Evolutionary conservation across 2,113 vertebrate species (phyloP), one percentile per base, ranked within the genome.

Genomic region (Psilopogon haemacephalus): DNA sequence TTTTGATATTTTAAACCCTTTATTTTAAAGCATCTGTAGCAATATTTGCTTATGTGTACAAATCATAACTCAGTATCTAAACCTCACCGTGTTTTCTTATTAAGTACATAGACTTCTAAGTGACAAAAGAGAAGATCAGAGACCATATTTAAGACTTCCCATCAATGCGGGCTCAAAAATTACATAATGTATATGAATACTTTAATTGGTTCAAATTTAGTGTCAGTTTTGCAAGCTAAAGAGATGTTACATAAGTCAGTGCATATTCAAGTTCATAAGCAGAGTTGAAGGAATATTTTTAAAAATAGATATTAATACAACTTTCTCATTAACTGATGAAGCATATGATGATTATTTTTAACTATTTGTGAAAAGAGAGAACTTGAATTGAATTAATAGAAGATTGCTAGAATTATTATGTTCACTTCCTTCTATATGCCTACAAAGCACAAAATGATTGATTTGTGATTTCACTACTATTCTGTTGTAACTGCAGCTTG

Each of bases 401-500:
- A 50, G 67, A 52, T 90, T 24, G 7, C 5, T 26, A 77, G 16
- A 35, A 52, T 68, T 87, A 73, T 95, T 83, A 5, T 90, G 87
- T 88, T 93, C 59, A 74, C 59, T 76, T 27, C 17, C 86, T 91
- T 87, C 14, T 15, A 32, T 15, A 81, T 42, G 70, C 5, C 11
- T 58, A 42, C 3, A 80, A 42, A 89, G 76, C 56, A 42, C 3
- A 80, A 42, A 89, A 78, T 50, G 28, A 87, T 73, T 81, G 86
- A 42, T 9, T 90, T 37, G 17, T 78, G 33, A 93, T 50, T 62
- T 28, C 56, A 44, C 42, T 87, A 91, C 55, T 94, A 77, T 54
- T 75, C 14, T 89, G 65, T 93, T 94, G 46, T 88, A 95, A 88
- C 83, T 10, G 58, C 95, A 94, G 24, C 8, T 58, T 89, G 30